Conservation (phyloP, 2,888 invertebrate genomes). For the Euphydryas editha region DNA sequence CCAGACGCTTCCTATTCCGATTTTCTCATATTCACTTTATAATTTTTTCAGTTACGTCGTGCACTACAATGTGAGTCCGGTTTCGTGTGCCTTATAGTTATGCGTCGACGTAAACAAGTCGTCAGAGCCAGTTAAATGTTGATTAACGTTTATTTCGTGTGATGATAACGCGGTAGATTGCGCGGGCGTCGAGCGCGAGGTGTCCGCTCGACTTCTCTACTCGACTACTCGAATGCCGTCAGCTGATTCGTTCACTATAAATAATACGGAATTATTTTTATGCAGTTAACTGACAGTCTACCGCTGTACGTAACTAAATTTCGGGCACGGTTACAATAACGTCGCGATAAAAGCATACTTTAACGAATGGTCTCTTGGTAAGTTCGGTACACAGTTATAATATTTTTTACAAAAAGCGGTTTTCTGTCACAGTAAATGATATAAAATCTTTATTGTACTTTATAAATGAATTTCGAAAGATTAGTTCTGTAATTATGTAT, state of each 20-base stretch:
- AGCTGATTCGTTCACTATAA: slow-evolving; percentile 80
- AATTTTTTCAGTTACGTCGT: slow-evolving; percentile 6
- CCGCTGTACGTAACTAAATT: slow-evolving; percentile 34
- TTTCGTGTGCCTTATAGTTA: slow-evolving; percentile 17
- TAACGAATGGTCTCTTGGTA: slow-evolving; percentile 24
- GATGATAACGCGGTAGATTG: slow-evolving; percentile 44
- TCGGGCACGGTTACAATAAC: slow-evolving; percentile 24
- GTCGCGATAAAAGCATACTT: slow-evolving; percentile 22
- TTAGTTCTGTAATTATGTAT: too few relatives aligned
- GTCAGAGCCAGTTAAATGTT: slow-evolving; percentile 57
- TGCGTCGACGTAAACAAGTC: slow-evolving; percentile 60
- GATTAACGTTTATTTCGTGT: slow-evolving; percentile 56
- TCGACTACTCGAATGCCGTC: slow-evolving; percentile 52
- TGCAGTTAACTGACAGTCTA: slow-evolving; percentile 59
- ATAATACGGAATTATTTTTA: slow-evolving; percentile 75
- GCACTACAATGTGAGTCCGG: slow-evolving; percentile 17
- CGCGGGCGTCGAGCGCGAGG: slow-evolving; percentile 42
- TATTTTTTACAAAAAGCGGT: background rate
- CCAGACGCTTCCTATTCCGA: slow-evolving; percentile 12
- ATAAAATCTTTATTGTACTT: too few relatives aligned
- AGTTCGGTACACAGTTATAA: slow-evolving; percentile 22
- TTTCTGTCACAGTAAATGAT: too few relatives aligned
- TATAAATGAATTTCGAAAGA: too few relatives aligned
- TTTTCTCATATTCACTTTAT: slow-evolving; percentile 14
- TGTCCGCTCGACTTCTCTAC: slow-evolving; percentile 43